Base-by-base conservation (phyloP, 2,113 vertebrate genomes). In the Pseudorectes ferrugineus region DNA sequence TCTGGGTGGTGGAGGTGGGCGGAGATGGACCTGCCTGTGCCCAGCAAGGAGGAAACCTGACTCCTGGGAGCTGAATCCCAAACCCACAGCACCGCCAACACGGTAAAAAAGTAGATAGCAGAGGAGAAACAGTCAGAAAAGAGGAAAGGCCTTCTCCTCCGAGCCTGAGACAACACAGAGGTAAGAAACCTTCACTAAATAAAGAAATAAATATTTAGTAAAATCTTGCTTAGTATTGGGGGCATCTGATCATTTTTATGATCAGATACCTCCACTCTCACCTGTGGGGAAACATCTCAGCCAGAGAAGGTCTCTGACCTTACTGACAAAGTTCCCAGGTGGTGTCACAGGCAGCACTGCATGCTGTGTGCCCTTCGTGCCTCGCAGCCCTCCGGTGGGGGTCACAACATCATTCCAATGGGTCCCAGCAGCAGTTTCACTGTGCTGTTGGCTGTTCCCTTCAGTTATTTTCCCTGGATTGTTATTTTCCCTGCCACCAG, bases 321-420 rank as follows among this genome's bases (percentile, higher is more conserved):
- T 40, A 33, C 26, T 74, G 38, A 55, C 12, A 23, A 21, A 59
- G 63, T 20, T 90, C 22, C 21, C 45, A 40, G 35, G 24, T 55
- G 51, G 35, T 76, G 18, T 46, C 28, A 26, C 0, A 15, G 5
- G 20, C 11, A 70, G 45, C 3, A 2, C 7, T 71, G 65, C 17
- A 8, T 13, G 16, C 6, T 19, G 28, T 43, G 42, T 63, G 35
- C 21, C 23, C 28, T 43, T 51, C 0, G 1, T 45, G 73, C 23
- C 23, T 52, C 5, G 2, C 29, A 57, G 40, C 54, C 36, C 51
- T 55, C 35, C 1, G 0, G 9, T 8, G 14, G 13, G 40, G 28
- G 22, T 59, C 51, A 58, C 0, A 0, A 11, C 29, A 36, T 40
- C 29, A 26, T 73, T 46, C 40, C 0, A 0, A 4, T 0, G 2